Percentiles rank a stretch among this genome's conserved stretches.
Evolutionary conservation across 2,113 vertebrate species (phyloP).

Genomic region (Piprites chloris): DNA sequence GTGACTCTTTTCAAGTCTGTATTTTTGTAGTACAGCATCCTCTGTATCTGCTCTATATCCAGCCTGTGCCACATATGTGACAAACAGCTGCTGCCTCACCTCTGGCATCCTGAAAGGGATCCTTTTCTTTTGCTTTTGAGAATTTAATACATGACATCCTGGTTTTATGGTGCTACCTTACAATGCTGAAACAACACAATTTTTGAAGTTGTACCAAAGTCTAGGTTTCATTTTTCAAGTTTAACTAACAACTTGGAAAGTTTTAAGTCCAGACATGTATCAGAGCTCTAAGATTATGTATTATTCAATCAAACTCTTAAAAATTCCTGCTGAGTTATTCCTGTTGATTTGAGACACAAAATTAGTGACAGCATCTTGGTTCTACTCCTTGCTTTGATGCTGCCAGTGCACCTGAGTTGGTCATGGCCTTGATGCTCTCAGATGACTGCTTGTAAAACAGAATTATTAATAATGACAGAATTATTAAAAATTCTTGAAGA

Average conservation of each 20-base stretch:
- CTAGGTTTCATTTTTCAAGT: background rate
- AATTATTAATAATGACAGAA: background rate
- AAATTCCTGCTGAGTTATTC: background rate
- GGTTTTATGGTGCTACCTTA: background rate
- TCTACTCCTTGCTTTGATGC: background rate
- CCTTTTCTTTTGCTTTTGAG: background rate
- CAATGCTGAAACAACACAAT: background rate
- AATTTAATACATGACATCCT: background rate
- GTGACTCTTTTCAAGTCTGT: background rate
- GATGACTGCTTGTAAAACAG: background rate
- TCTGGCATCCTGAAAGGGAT: background rate
- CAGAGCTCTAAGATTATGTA: background rate
- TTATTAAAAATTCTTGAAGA: background rate
- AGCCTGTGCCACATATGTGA: background rate
- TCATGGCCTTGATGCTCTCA: background rate
- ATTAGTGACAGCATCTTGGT: background rate
- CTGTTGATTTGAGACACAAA: background rate
- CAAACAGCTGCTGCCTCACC: background rate
- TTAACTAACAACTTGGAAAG: background rate
- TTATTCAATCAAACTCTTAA: background rate
- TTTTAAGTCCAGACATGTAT: background rate
- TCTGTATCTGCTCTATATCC: background rate
- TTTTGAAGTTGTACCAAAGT: background rate
- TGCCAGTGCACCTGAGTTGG: background rate
- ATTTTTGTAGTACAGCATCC: background rate